Conservation (phyloP, 1,140 invertebrate genomes). For the Dinothrombium tinctorium region DNA sequence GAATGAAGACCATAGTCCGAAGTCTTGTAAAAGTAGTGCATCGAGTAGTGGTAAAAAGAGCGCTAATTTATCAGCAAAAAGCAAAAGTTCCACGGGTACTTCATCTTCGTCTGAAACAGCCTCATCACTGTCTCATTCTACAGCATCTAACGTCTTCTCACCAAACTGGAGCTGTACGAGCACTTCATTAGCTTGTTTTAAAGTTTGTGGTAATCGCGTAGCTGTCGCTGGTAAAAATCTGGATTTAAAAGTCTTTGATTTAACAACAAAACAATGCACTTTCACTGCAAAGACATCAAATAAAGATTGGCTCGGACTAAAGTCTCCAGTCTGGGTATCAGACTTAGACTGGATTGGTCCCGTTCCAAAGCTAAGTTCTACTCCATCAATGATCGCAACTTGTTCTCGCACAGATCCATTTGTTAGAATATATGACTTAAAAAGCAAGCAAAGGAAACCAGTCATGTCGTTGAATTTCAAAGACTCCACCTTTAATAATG, state of each 20-base stretch:
- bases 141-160: neutral
- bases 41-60: too few relatives aligned
- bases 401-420: conserved; percentile 8
- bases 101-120: neutral
- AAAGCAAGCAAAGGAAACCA: conserved; percentile 3
- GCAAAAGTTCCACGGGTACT: too few relatives aligned
- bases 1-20: too few relatives aligned
- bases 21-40: too few relatives aligned
- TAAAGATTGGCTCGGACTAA: conserved; percentile 11
- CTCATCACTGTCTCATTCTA: neutral
- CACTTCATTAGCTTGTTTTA: conserved; percentile 9
- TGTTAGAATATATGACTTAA: conserved; percentile 11
- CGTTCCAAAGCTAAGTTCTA: neutral
- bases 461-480: conserved; percentile 9
- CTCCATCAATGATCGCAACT: conserved; percentile 10
- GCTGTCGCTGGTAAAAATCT: conserved; percentile 11
- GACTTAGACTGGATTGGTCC: conserved; percentile 10
- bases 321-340: conserved; percentile 3
- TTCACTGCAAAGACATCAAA: conserved; percentile 10
- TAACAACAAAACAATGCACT: conserved; percentile 8
- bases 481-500: conserved; percentile 9
- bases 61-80: too few relatives aligned
- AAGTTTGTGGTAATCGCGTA: conserved; percentile 7
- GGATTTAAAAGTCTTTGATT: conserved; percentile 11
- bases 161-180: conserved; percentile 5